Evolutionary conservation across 1,140 invertebrate genomes (phyloP), one percentile per base, ranked within the genome.

Genomic region (Philaenus spumarius): DNA sequence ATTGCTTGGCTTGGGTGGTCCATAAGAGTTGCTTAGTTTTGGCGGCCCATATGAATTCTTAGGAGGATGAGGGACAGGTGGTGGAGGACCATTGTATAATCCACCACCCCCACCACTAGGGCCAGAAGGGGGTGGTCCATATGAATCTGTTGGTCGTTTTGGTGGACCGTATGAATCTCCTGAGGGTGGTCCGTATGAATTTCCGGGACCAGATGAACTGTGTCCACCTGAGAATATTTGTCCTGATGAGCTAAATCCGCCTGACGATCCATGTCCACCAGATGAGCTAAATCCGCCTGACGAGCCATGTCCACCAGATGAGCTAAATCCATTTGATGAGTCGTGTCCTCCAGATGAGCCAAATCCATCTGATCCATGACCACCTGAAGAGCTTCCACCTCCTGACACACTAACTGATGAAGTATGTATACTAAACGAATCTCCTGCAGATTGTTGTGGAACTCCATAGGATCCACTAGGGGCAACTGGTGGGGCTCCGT

Each of bases 71-170:
- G 58, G 53, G 12, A 37, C 12, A 1, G 73, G 58, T 20, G 70
- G 68, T 9, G 81, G 76, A 11, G 80, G 78, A 19, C 75, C 75
- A 17, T 78, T 79, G 54, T 81, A 42, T 56, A 23, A 24, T 1
- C 35, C 22, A 55, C 42, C 26, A 6, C 50, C 23, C 7, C 22
- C 52, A 26, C 12, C 12, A 15, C 45, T 57, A 42, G 17, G 37
- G 15, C 55, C 48, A 35, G 47, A 45, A 7, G 54, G 55, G 30
- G 55, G 61, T 12, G 57, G 48, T 42, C 47, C 43, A 37, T 46
- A 60, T 17, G 37, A 50, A 35, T 47, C 20, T 55, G 50, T 17
- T 24, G 46, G 58, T 15, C 37, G 43, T 14, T 24, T 45, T 15
- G 59, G 61, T 9, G 61, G 61, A 17, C 59, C 58, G 23, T 59